phyloP scores from a whole-genome alignment of 1,140 invertebrate genomes.

The Teleogryllus occipitalis region DNA sequence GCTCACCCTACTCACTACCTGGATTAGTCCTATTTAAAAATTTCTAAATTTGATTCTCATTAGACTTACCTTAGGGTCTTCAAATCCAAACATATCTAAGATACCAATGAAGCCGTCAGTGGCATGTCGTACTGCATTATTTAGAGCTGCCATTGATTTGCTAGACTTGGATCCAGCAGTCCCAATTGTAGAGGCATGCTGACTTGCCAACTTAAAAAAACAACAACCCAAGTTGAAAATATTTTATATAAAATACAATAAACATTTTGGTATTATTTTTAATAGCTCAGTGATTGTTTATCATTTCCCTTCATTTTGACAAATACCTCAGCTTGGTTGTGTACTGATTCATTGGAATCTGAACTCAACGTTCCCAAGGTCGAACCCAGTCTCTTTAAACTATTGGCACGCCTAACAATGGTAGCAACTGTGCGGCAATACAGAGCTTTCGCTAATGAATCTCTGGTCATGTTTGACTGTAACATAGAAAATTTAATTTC shows the following conservation, averaged over 20 bases:
- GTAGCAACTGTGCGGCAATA: constrained; percentile 93
- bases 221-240: not conserved
- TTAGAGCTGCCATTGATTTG: constrained; percentile 74
- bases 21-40: too few relatives aligned
- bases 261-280: not conserved
- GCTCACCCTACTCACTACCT: too few relatives aligned
- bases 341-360: constrained; percentile 84
- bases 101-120: constrained; percentile 92
- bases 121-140: constrained; percentile 86
- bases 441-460: constrained; percentile 83
- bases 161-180: constrained; percentile 75
- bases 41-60: too few relatives aligned
- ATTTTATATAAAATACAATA: not conserved
- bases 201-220: constrained; percentile 52
- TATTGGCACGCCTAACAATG: constrained; percentile 85
- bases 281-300: not conserved
- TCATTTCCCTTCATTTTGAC: not conserved
- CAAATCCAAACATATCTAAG: constrained; percentile 92
- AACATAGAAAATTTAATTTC: constrained; percentile 21
- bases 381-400: constrained; percentile 77
- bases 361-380: constrained; percentile 84
- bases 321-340: constrained; percentile 67
- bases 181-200: constrained; percentile 78
- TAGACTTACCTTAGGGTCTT: constrained; percentile 63
- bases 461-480: constrained; percentile 73